Evolutionary conservation across 2,888 invertebrate species (phyloP).

Genomic region (Lasioglossum zephyrum): DNA sequence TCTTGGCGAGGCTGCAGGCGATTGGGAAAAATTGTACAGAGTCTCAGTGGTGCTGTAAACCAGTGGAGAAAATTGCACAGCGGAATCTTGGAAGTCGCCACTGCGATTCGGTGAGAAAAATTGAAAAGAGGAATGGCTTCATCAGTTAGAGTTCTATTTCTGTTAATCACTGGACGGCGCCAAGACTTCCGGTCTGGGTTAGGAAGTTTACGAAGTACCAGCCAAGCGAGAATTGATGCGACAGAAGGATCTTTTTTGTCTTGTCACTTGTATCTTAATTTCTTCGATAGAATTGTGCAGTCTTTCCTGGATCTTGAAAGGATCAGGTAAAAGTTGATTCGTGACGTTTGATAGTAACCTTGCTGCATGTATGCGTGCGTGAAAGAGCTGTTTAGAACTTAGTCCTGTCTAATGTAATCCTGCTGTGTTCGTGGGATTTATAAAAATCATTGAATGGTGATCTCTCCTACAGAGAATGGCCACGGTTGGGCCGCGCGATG

Average conservation of each 20-base stretch:
- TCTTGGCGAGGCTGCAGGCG: no score
- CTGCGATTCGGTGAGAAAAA: not conserved
- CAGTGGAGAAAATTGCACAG: not conserved
- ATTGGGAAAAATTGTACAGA: not conserved
- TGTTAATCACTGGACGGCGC: not conserved
- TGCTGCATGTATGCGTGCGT: no score
- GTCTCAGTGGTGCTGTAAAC: not conserved
- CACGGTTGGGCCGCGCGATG: not conserved
- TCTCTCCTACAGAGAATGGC: not conserved
- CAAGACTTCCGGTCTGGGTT: not conserved
- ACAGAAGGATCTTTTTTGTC: not conserved
- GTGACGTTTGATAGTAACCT: no score
- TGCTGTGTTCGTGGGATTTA: not conserved
- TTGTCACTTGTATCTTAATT: not conserved
- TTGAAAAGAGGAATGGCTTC: not conserved
- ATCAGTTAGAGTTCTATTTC: not conserved
- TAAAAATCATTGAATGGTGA: not conserved
- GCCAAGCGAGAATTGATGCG: not conserved
- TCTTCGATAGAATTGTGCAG: not conserved
- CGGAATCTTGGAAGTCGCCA: no score
- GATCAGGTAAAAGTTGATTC: not conserved
- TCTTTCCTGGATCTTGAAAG: not conserved
- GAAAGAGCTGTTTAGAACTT: no score
- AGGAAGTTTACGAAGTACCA: not conserved
- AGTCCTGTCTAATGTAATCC: not conserved